Conservation (phyloP, 2,888 invertebrate species). For the Craniophora ligustri region DNA sequence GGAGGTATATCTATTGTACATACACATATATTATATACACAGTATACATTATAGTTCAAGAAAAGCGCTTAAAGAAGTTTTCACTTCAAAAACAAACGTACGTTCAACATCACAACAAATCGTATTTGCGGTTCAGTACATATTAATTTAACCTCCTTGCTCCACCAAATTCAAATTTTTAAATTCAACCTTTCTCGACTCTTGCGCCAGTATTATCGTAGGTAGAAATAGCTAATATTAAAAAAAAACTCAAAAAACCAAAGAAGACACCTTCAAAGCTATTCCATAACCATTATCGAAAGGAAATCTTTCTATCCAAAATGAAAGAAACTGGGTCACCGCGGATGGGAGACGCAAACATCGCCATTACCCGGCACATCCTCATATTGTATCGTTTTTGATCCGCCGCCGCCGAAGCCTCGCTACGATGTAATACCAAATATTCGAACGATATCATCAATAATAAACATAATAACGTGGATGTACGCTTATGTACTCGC, state of each 20-base stretch:
- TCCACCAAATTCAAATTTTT: no score
- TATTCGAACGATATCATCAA: slow-evolving; percentile 27
- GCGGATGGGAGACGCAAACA: slow-evolving; percentile 11
- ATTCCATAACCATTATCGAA: slow-evolving; percentile 2
- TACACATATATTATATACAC: no score
- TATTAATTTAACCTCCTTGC: no score
- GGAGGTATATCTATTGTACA: no score
- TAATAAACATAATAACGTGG: slow-evolving; percentile 11
- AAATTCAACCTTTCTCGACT: no score
- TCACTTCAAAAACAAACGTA: no score
- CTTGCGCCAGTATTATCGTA: no score
- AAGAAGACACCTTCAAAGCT: background rate
- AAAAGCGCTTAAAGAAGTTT: no score
- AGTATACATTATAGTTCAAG: no score
- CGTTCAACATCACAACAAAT: no score
- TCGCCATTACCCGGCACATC: slow-evolving; percentile 4
- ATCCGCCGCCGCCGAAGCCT: slow-evolving; percentile 17
- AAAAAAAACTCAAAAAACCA: background rate
- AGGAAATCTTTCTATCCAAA: slow-evolving; percentile 3
- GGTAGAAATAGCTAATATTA: no score
- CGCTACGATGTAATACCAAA: slow-evolving; percentile 29
- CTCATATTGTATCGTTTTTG: slow-evolving; percentile 30
- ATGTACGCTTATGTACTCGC: background rate
- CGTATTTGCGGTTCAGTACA: no score
- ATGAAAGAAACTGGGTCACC: slow-evolving; percentile 19